Evolutionary conservation across 1,140 invertebrate species (phyloP).

Genomic region (Macrosteles quadrilineatus): DNA sequence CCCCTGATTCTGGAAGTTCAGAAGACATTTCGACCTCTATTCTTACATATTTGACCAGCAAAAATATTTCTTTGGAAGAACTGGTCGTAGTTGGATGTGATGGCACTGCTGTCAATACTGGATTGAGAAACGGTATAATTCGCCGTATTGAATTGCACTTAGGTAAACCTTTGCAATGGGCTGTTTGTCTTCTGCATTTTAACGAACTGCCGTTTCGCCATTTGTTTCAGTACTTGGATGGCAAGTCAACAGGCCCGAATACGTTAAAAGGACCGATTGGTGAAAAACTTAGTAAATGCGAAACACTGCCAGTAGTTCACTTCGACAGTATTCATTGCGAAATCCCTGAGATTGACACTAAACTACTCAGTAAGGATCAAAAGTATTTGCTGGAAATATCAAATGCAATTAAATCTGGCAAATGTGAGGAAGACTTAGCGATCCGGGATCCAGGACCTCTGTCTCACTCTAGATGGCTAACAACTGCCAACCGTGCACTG

Average conservation of each 20-base stretch:
- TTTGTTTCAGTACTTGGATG: constrained; percentile 43
- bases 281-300: constrained; percentile 40
- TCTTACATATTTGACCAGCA: constrained; percentile 32
- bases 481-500: not conserved
- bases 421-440: constrained; percentile 37
- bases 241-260: constrained; percentile 40
- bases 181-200: constrained; percentile 44
- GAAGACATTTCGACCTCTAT: constrained; percentile 37
- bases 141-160: no score
- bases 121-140: no score
- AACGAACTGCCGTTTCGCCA: constrained; percentile 44
- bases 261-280: constrained; percentile 42
- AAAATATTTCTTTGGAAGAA: constrained; percentile 34
- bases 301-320: constrained; percentile 37
- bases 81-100: constrained; percentile 43
- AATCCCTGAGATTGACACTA: constrained; percentile 31
- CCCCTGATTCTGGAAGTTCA: no score
- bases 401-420: constrained; percentile 37
- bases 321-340: constrained; percentile 36
- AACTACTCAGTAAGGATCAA: not conserved
- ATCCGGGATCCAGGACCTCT: not conserved
- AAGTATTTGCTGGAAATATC: not conserved
- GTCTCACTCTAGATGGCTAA: not conserved
- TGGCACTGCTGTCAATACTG: constrained; percentile 45
- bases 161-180: constrained; percentile 41